Evolutionary conservation across 1,140 invertebrate species (phyloP), one percentile per base, ranked within the genome.

Genomic region (Pseudoatta argentina): DNA sequence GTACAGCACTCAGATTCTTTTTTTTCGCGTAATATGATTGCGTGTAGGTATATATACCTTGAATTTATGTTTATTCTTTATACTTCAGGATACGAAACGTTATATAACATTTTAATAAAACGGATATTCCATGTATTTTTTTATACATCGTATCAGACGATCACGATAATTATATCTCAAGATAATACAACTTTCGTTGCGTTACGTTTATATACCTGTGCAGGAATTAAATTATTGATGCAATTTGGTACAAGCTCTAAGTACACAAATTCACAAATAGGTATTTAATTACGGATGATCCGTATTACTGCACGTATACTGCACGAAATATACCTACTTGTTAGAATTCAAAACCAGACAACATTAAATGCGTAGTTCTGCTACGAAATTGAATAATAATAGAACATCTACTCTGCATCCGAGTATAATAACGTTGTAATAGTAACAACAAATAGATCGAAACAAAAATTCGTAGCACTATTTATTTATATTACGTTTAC

Each of bases 151-250:
- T 3, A 34, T 1, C 39, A 44, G 39, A 44, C 10, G 34, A 39
- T 66, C 30, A 10, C 18, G 8, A 21, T 39, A 66, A 66, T 39
- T 66, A 1, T 66, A 12, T 69, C n/a, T 44, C 39, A n/a, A 16
- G 12, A 44, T 44, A 44, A 48, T 69, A 10, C 5, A 48, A 48
- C 48, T 69, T 44, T 48, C 18, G 12, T 4, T 44, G n/a, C 1
- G n/a, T 10, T n/a, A 12, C 27, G 7, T 10, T 8, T 2, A 55
- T n/a, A n/a, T 55, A 55, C 18, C 16, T 0, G 34, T 14, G 12
- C 12, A 39, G 12, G n/a, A 48, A 69, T 21, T 24, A 69, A 69
- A 69, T 69, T 69, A 69, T 48, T 69, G 66, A 48, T 21, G 12
- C 66, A 39, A 69, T 44, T 69, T 69, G 12, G n/a, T 16, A 21